A percentile compares a stretch with the other conserved stretches of the same genome.
Evolutionary conservation across 2,888 invertebrate genomes (phyloP).

Genomic region (Drosophila emarginata): DNA sequence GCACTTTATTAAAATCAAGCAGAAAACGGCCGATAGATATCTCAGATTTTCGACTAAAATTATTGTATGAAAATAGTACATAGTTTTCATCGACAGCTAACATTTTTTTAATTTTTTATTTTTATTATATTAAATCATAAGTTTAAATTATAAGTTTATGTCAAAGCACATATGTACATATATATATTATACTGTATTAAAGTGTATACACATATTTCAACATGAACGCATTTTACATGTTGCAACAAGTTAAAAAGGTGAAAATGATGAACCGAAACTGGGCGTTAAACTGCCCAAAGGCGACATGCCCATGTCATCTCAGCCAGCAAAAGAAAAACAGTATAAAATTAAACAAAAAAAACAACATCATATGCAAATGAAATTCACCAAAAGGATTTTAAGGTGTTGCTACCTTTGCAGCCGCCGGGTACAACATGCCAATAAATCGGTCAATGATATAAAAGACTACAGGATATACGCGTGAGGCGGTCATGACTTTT

Average conservation of each 20-base stretch:
- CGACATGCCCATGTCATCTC: constrained; percentile 11
- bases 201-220: constrained; percentile 21
- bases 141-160: too few relatives aligned
- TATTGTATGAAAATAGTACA: too few relatives aligned
- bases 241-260: constrained; percentile 18
- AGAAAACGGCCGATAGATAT: too few relatives aligned
- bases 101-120: too few relatives aligned
- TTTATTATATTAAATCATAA: too few relatives aligned
- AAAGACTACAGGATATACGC: constrained; percentile 26
- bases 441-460: constrained; percentile 53
- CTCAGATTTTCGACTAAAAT: too few relatives aligned
- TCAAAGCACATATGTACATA: too few relatives aligned
- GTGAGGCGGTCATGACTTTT: constrained; percentile 1
- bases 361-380: constrained; percentile 43
- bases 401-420: constrained; percentile 25
- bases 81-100: too few relatives aligned
- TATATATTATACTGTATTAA: too few relatives aligned
- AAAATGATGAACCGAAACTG: constrained; percentile 30
- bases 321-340: constrained; percentile 7
- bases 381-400: constrained; percentile 29
- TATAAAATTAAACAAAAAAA: neutral
- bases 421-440: constrained; percentile 27
- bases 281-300: constrained; percentile 26
- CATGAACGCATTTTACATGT: constrained; percentile 44
- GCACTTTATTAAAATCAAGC: too few relatives aligned